Evolutionary conservation across 2,113 vertebrate species (phyloP).

Genomic region (Pomatostomus ruficeps): DNA sequence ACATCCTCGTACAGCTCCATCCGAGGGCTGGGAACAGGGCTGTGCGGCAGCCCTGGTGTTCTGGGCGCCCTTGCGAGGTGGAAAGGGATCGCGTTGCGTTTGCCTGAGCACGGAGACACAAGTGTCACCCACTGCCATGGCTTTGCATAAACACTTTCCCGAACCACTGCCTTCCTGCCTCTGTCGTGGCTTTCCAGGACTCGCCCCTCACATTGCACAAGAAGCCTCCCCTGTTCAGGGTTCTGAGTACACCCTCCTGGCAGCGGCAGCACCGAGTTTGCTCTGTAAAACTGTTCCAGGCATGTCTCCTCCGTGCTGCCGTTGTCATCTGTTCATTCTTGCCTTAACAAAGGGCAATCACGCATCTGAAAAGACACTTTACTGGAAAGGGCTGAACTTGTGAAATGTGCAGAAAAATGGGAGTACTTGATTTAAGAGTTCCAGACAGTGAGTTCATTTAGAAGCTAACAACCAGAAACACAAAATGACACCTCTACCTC

Average conservation of each 20-base stretch:
- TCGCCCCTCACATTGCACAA: not conserved
- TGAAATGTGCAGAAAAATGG: slow-evolving; percentile 20
- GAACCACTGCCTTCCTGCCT: not conserved
- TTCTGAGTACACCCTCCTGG: not conserved
- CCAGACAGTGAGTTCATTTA: slow-evolving; percentile 10
- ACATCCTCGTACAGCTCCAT: not conserved
- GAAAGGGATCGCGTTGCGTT: rapidly evolving
- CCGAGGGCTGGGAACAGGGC: not conserved
- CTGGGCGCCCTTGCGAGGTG: not conserved
- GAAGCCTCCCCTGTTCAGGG: not conserved
- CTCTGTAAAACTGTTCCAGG: not conserved
- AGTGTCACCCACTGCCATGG: not conserved
- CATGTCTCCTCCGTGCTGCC: not conserved
- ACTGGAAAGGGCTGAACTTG: slow-evolving; percentile 22
- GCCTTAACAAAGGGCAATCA: slow-evolving; percentile 24
- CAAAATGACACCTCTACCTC: not conserved
- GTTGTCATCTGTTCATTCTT: slow-evolving; percentile 53
- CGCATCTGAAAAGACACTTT: not conserved
- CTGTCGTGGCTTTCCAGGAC: not conserved
- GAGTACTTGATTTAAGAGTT: not conserved
- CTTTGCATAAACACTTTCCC: not conserved
- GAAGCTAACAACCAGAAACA: not conserved
- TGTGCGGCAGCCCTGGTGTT: not conserved
- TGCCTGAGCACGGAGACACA: not conserved
- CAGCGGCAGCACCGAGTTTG: not conserved